Evolutionary conservation across 2,113 vertebrate genomes (phyloP), one percentile per base, ranked within the genome.

Genomic region (Neodontobutis hainanensis): DNA sequence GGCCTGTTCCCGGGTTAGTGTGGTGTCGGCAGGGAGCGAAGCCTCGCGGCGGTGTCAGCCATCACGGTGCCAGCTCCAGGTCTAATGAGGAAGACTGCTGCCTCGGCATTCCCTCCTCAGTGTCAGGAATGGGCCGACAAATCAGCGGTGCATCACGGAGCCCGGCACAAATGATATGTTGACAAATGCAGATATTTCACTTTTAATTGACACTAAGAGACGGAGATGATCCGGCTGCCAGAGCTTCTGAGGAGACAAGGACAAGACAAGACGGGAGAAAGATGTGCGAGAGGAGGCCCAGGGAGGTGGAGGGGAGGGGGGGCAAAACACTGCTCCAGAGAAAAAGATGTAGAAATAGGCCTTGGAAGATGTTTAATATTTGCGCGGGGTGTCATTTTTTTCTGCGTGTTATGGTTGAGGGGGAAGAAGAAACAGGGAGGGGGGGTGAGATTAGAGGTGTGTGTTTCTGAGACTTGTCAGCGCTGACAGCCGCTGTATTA

Each of bases 181-280:
- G 96, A 98, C 97, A 98, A 98, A 98, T 97, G 95, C 94, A 96
- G 94, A 96, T 96, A 97, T 97, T 95, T 99, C 95, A 97, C 94
- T 96, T 97, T 96, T 97, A 98, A 98, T 98, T 99, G 96, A 98
- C 96, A 97, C 94, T 94, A 96, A 98, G 93, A 94, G 94, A 94
- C 90, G 83, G 88, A 93, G 92, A 94, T 87, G 92, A 90, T 91
- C 73, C 82, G 73, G 80, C 86, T 92, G 85, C 86, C 78, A 84
- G 80, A 83, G 88, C 88, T 88, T 88, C 90, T 75, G 51, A 58
- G 89, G 86, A 91, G 90, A 92, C 91, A 90, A 84, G 84, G 87
- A 87, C 78, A 79, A 87, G 79, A 84, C 81, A 84, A 84, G 88
- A 82, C 82, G 73, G 75, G 73, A 66, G 73, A 68, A 77, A 61